phyloP scores from a whole-genome alignment of 2,888 invertebrate species.

The Gortyna flavago region DNA sequence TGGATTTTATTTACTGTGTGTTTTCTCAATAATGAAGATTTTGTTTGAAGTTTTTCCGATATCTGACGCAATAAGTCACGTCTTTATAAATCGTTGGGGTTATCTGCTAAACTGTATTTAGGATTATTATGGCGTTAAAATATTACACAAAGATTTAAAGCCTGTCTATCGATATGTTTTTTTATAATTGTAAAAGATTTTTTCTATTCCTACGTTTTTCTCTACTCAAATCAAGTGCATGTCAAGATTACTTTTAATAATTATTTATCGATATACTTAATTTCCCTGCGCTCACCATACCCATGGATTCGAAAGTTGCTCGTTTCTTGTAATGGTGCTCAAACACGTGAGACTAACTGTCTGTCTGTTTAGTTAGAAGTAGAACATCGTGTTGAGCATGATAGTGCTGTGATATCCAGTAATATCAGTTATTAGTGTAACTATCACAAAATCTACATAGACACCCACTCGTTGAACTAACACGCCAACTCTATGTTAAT shows the following conservation, averaged over 20 bases:
- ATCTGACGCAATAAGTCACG: neutral
- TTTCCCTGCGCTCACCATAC: neutral
- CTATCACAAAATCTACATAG: neutral
- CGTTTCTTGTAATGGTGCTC: neutral
- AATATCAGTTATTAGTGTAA: constrained; percentile 10
- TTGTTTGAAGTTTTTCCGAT: neutral
- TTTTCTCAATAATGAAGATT: constrained; percentile 3
- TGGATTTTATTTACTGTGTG: neutral
- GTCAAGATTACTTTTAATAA: neutral
- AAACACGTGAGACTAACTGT: neutral
- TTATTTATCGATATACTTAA: constrained; percentile 1
- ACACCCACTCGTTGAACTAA: neutral
- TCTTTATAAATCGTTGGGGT: neutral
- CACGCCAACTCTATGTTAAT: constrained; percentile 15
- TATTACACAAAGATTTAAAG: neutral
- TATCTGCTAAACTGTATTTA: neutral
- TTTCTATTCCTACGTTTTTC: neutral
- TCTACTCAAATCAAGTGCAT: neutral
- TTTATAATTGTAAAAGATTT: neutral
- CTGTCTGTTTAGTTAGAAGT: constrained; percentile 5
- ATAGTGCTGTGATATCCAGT: neutral
- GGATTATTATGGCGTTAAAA: neutral
- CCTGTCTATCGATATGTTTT: neutral
- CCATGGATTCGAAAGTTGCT: neutral
- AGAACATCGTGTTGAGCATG: constrained; percentile 1